A percentile compares a stretch with the other conserved stretches of the same genome.
Evolutionary conservation across 1,140 invertebrate genomes (phyloP).

Genomic region (Caligus rogercresseyi): DNA sequence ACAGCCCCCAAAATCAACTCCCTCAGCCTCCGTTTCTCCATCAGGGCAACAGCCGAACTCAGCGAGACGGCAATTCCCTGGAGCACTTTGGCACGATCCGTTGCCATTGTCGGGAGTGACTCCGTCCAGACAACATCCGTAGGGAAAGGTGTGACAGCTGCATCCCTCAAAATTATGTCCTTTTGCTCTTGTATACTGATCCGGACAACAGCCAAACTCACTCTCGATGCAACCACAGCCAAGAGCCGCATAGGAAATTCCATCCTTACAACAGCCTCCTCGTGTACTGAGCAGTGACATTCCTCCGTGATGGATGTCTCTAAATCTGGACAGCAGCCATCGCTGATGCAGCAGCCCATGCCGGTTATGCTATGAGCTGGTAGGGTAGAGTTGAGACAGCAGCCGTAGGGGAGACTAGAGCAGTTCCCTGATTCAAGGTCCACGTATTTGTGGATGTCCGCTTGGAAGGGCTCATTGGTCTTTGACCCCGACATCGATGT

Average conservation of each 20-base stretch:
- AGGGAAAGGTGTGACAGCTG: conserved; percentile 36
- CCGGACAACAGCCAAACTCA: conserved; percentile 21
- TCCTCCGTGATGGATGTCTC: conserved; percentile 63
- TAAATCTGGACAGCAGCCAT: conserved; percentile 85
- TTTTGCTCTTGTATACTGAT: conserved; percentile 18
- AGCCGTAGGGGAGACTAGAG: conserved; percentile 53
- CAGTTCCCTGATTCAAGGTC: conserved; percentile 33
- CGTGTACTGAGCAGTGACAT: conserved; percentile 41
- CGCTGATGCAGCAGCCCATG: conserved; percentile 41
- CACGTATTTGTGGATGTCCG: background rate
- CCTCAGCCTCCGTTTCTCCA: conserved; percentile 33
- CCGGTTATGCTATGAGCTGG: conserved; percentile 59
- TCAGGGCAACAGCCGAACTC: conserved; percentile 40
- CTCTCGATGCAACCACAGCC: conserved; percentile 8
- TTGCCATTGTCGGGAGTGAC: conserved; percentile 40
- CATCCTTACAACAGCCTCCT: conserved; percentile 48
- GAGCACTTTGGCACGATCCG: conserved; percentile 27
- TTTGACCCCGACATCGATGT: background rate
- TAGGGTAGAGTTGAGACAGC: conserved; percentile 62
- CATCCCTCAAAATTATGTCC: conserved; percentile 26
- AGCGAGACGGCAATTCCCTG: conserved; percentile 51
- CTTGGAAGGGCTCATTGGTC: background rate
- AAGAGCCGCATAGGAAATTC: conserved; percentile 34
- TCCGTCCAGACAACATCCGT: conserved; percentile 34
- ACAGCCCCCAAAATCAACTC: conserved; percentile 46